A percentile compares a stretch with the other conserved stretches of the same genome.
phyloP scores from a whole-genome alignment of 2,113 vertebrate genomes.

The Eulemur rufifrons region DNA sequence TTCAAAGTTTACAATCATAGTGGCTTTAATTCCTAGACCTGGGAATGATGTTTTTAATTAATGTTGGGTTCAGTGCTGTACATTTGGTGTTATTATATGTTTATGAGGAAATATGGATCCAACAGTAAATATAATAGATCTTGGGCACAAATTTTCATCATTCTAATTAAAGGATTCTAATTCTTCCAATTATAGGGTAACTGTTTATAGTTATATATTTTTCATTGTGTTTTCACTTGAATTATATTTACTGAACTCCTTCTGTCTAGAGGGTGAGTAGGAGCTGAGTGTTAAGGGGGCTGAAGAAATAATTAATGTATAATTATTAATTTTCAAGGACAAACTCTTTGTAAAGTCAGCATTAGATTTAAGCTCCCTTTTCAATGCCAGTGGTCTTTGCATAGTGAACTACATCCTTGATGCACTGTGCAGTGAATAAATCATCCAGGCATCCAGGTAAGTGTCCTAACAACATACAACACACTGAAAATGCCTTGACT shows the following conservation, averaged over 20 bases:
- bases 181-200: not conserved
- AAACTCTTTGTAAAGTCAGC: not conserved
- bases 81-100: not conserved
- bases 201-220: not conserved
- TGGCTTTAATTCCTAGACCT: not conserved
- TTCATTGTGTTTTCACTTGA: not conserved
- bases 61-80: not conserved
- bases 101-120: not conserved
- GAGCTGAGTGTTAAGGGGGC: not conserved
- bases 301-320: not conserved
- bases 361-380: not conserved
- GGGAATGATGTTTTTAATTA: not conserved
- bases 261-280: not conserved
- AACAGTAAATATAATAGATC: not conserved
- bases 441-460: not conserved
- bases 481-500: too few relatives aligned
- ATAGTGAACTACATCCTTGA: not conserved
- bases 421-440: not conserved
- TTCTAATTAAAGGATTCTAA: not conserved
- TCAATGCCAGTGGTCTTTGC: not conserved
- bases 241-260: not conserved
- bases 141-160: not conserved
- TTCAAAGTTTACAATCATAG: not conserved
- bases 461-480: not conserved
- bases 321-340: not conserved